phyloP scores from a whole-genome alignment of 1,140 invertebrate species.

The Heterodera carotae region DNA sequence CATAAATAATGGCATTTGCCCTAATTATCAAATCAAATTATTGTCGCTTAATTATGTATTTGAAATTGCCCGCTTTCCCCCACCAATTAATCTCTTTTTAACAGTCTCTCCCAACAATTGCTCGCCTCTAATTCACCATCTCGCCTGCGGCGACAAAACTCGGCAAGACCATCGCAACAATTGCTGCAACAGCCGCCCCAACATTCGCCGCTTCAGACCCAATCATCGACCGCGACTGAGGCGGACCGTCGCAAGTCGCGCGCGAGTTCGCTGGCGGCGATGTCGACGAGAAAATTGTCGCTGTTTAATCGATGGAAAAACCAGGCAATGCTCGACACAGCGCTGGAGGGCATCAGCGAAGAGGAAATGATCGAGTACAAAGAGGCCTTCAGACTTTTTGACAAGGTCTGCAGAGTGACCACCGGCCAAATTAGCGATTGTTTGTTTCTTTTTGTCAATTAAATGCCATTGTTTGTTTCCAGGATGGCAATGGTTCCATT shows the following conservation, averaged over 20 bases:
- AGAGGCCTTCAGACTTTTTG: constrained; percentile 64
- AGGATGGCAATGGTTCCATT: constrained; percentile 66
- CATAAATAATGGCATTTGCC: not conserved
- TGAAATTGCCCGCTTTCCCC: not conserved
- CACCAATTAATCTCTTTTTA: not conserved
- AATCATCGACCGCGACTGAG: not conserved
- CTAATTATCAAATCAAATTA: not conserved
- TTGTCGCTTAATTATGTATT: too few relatives aligned
- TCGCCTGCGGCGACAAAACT: constrained; percentile 23
- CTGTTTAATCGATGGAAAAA: constrained; percentile 53
- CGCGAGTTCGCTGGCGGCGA: constrained; percentile 38
- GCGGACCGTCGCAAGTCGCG: constrained; percentile 33
- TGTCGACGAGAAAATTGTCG: constrained; percentile 50
- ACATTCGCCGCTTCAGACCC: not conserved
- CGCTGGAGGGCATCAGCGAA: constrained; percentile 49
- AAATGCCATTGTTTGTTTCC: constrained; percentile 32
- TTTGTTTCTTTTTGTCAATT: too few relatives aligned
- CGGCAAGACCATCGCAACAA: constrained; percentile 19
- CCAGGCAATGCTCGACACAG: constrained; percentile 39
- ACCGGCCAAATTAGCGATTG: not conserved
- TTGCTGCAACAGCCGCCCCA: constrained; percentile 17
- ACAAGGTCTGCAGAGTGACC: constrained; percentile 53
- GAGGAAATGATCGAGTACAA: constrained; percentile 72
- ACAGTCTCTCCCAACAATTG: constrained; percentile 2
- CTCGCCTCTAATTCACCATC: constrained; percentile 5